phyloP scores from a whole-genome alignment of 2,888 invertebrate genomes.

The Crepidodera aurea region DNA sequence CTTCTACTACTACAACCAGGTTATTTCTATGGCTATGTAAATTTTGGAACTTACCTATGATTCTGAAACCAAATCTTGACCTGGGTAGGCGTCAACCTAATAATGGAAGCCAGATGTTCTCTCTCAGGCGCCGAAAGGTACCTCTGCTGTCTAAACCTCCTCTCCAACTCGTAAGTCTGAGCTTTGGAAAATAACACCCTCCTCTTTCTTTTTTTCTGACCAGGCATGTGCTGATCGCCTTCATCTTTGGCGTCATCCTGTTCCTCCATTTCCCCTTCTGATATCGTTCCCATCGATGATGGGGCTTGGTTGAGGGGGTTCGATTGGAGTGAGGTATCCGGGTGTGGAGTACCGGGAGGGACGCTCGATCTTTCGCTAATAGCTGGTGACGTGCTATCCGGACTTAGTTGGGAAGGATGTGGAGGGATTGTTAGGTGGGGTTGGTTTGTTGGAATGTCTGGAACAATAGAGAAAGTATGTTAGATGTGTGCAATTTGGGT shows the following conservation, averaged over 20 bases:
- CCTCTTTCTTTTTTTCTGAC: slow-evolving; percentile 90
- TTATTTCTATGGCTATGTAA: too few species aligned
- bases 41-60: slow-evolving; percentile 77
- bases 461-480: slow-evolving; percentile 23
- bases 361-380: slow-evolving; percentile 71
- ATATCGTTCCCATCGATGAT: slow-evolving; percentile 45
- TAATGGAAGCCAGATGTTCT: slow-evolving; percentile 94
- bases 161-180: slow-evolving; percentile 95
- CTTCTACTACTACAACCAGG: too few species aligned
- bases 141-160: slow-evolving; percentile 93
- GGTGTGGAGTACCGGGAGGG: slow-evolving; percentile 41
- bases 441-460: slow-evolving; percentile 40
- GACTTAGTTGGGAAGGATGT: slow-evolving; percentile 70
- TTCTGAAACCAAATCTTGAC: slow-evolving; percentile 99
- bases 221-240: slow-evolving; percentile 56
- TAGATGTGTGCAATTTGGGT: too few species aligned
- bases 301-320: slow-evolving; percentile 31
- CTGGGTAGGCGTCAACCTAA: slow-evolving; percentile 96
- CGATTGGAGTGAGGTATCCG: slow-evolving; percentile 17
- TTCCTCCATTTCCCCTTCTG: slow-evolving; percentile 60
- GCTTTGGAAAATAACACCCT: slow-evolving; percentile 97
- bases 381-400: slow-evolving; percentile 88
- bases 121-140: slow-evolving; percentile 98
- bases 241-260: slow-evolving; percentile 65
- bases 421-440: slow-evolving; percentile 40